Evolutionary conservation across 2,797 vertebrate species (phyloP), one percentile per base, ranked within the genome.

Genomic region (Ptychadena robeensis): DNA sequence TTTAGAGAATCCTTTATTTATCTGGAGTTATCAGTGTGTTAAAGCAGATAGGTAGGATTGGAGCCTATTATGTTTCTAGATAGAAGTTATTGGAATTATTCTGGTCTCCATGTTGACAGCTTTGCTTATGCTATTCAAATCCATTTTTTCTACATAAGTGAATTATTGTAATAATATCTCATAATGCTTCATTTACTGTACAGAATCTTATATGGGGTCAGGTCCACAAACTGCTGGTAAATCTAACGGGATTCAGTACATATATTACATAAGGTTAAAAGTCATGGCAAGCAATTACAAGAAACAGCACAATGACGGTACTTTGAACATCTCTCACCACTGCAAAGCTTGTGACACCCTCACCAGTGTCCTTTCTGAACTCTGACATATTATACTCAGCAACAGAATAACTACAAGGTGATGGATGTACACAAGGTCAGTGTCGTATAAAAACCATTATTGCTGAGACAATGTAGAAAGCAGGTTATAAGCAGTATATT

Each of bases 341-440:
- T 27, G 10, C 12, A 61, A n/a, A 14, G 67, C 34, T 27, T 14
- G 11, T 37, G 37, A 69, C 35, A 40, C 11, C 25, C 25, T 69
- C 37, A 4, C n/a, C 10, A 9, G 34, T 8, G 32, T 67, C 35
- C 32, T 10, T n/a, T 35, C 18, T 8, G 32, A 67, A 25, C 35
- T 38, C 67, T 25, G 34, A 40, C n/a, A 9, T 38, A 69, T 37
- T 38, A 28, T 69, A 10, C 67, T 40, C 67, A 38, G 67, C n/a
- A 38, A 67, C 22, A 35, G 32, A 67, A 69, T 69, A 4, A 40
- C 67, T 25, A 37, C 67, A 25, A 69, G 67, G 67, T 35, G 40
- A 9, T 11, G 67, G 35, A 35, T 69, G 67, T 25, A 25, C 32
- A 35, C 66, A 69, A 69, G 67, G 67, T 38, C 67, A 69, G 35